phyloP scores from a whole-genome alignment of 2,888 invertebrate genomes.

The Eucriotettix oculatus region DNA sequence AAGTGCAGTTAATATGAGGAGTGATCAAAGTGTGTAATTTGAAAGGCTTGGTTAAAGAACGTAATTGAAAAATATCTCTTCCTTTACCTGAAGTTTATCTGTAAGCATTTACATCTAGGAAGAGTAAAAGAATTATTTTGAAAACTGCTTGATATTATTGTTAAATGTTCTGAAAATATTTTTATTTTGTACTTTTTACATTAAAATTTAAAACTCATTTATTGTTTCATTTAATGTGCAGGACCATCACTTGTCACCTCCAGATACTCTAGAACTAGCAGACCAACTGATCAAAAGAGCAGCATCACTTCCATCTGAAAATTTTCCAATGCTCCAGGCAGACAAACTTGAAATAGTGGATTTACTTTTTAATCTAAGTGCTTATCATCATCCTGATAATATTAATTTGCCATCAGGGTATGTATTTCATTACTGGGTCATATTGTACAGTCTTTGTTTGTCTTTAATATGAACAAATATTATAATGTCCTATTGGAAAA shows the following conservation, averaged over 20 bases:
- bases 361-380: slow-evolving; percentile 74
- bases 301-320: slow-evolving; percentile 56
- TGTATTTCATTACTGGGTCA: slow-evolving; percentile 17
- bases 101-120: too few relatives aligned
- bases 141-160: too few relatives aligned
- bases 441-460: too few relatives aligned
- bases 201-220: neutral
- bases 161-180: neutral
- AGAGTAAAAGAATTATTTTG: too few relatives aligned
- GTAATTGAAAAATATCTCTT: too few relatives aligned
- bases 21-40: too few relatives aligned
- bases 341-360: slow-evolving; percentile 76
- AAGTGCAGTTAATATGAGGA: too few relatives aligned
- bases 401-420: slow-evolving; percentile 71
- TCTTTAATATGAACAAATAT: too few relatives aligned
- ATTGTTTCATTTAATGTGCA: slow-evolving; percentile 18
- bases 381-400: slow-evolving; percentile 86
- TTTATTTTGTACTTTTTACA: neutral
- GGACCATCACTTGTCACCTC: slow-evolving; percentile 63
- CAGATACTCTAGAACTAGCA: slow-evolving; percentile 72
- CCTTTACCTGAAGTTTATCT: too few relatives aligned
- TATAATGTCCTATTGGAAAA: too few relatives aligned
- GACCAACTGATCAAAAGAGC: slow-evolving; percentile 75
- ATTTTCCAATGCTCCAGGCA: slow-evolving; percentile 52
- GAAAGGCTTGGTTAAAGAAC: too few relatives aligned